A percentile compares a stretch with the other conserved stretches of the same genome.
These are phyloP conservation scores for Cranoglanis bouderius DNA, from an alignment of 2,113 vertebrate genomes.

Conservation along the genomic window DNA sequence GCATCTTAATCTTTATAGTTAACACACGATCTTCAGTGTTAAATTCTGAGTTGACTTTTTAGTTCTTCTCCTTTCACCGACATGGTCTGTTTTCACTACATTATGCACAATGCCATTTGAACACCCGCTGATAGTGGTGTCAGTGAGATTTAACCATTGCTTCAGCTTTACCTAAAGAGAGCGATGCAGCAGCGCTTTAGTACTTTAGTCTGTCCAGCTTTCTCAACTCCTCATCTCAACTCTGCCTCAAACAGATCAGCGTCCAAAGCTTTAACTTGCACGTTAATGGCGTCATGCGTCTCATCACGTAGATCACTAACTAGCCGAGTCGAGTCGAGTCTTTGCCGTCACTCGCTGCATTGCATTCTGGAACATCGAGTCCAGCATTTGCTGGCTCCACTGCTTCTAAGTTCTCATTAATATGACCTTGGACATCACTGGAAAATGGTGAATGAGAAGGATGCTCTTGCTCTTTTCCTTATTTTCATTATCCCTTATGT, in stretches of 20 bases:
- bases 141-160: too few species aligned
- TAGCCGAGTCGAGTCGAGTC: not conserved
- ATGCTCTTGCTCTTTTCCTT: not conserved
- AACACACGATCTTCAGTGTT: not conserved
- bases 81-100: not conserved
- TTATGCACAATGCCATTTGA: not conserved
- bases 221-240: not conserved
- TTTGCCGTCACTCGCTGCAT: not conserved
- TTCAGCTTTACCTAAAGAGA: not conserved
- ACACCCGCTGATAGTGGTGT: not conserved
- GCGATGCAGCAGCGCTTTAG: not conserved
- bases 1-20: not conserved
- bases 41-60: not conserved
- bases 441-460: not conserved
- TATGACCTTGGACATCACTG: not conserved
- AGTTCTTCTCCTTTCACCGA: not conserved
- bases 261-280: not conserved
- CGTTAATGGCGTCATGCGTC: too few species aligned
- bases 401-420: not conserved
- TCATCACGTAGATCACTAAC: not conserved
- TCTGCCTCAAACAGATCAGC: not conserved
- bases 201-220: not conserved
- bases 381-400: not conserved
- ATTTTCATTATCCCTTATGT: not conserved
- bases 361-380: not conserved